Base-by-base conservation (phyloP, 2,797 vertebrate genomes). In the Rhinophrynus dorsalis region DNA sequence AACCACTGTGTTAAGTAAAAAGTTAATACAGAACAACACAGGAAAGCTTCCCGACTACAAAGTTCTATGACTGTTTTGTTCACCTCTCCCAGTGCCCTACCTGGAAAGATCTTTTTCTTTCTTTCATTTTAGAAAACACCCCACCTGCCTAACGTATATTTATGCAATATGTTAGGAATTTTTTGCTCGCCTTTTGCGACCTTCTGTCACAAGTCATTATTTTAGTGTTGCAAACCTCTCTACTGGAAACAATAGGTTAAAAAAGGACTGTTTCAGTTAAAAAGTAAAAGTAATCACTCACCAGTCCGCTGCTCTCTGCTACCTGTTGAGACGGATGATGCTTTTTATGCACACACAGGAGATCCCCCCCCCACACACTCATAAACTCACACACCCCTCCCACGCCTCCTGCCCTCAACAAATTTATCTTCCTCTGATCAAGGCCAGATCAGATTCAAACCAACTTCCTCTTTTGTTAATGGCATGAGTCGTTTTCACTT, bases 401-500 rank as follows among this genome's bases (percentile, higher is more conserved):
- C 33, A 26, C 60, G 27, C 59, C 52, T 68, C 72, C 72, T 60
- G 26, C 65, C 40, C 40, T 26, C 3, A 10, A 24, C 42, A 58
- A 61, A 57, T 26, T 50, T 37, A 44, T 57, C 47, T 6, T 58
- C 35, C 37, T 37, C 69, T 61, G 66, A 72, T 72, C 57, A 44
- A 38, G 35, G n/a, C 1, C 37, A 44, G 38, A 52, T 45, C 64
- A 63, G 42, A 10, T 10, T 32, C 30, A 4, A 2, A 15, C 17
- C 32, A 45, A 57, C 75, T 77, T 79, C 75, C 74, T 40, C 74
- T 71, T 79, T 63, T 54, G 20, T 38, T 38, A 17, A 33, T 17
- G 5, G 42, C 26, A 18, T 23, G 44, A 11, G 44, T 30, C 30
- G 54, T 32, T 75, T 75, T 77, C 75, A 50, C 74, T 79, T 74